Evolutionary conservation across 2,888 invertebrate genomes (phyloP).

Genomic region (Torymus aiolomorphi): DNA sequence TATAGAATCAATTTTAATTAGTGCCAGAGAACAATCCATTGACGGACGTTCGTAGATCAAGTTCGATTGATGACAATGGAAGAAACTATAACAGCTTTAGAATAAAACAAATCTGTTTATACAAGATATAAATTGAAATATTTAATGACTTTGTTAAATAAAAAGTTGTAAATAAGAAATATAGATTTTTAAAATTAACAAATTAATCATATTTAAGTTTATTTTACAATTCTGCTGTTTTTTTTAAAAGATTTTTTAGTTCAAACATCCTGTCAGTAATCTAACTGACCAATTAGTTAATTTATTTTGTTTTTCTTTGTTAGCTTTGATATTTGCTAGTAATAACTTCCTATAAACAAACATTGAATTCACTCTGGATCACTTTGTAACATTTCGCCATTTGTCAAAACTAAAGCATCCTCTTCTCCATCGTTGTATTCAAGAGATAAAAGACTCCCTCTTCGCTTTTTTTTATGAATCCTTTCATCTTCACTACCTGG

Average conservation of each 20-base stretch:
- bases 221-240: slow-evolving; percentile 48
- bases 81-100: slow-evolving; percentile 43
- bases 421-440: slow-evolving; percentile 85
- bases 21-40: slow-evolving; percentile 51
- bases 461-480: slow-evolving; percentile 82
- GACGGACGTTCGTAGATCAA: slow-evolving; percentile 40
- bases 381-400: slow-evolving; percentile 79
- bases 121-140: slow-evolving; percentile 15
- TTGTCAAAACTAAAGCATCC: slow-evolving; percentile 83
- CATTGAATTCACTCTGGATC: slow-evolving; percentile 68
- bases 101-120: slow-evolving; percentile 41
- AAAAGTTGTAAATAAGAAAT: slow-evolving; percentile 34
- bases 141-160: slow-evolving; percentile 19
- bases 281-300: slow-evolving; percentile 45
- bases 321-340: slow-evolving; percentile 52
- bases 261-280: slow-evolving; percentile 40
- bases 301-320: slow-evolving; percentile 32
- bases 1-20: slow-evolving; percentile 56
- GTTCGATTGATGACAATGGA: slow-evolving; percentile 44
- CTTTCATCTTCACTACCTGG: slow-evolving; percentile 77
- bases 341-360: slow-evolving; percentile 44
- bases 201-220: slow-evolving; percentile 31
- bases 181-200: slow-evolving; percentile 38
- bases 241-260: slow-evolving; percentile 23
- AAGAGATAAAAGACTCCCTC: slow-evolving; percentile 84